Base-by-base conservation (phyloP, 2,797 vertebrate species). In the Galaxias olidus region DNA sequence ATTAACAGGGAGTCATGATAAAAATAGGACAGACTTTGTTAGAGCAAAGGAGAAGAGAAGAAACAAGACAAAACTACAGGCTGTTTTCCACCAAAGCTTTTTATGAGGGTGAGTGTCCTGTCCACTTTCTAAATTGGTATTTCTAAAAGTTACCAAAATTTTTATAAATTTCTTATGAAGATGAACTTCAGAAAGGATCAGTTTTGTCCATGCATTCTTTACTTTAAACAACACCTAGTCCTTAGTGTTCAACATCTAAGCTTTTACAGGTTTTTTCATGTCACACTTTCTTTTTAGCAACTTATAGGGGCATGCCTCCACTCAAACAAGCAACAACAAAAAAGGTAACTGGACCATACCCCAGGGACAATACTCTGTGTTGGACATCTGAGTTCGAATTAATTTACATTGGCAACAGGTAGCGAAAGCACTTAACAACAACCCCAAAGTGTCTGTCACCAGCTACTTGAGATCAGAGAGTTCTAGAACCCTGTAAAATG, bases 341-440 rank as follows among this genome's bases (percentile, higher is more conserved):
- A 59, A 4, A 50, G 67, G 42, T 60, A 66, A 30, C 8, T 58
- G 63, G 57, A 13, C 71, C 58, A 46, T 1, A 14, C 61, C 17
- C 30, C 59, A 0, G 17, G 17, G 71, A 80, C 80, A 78, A 73
- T 71, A 2, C 10, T 66, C 66, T 63, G 70, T 43, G 64, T 71
- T 61, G 71, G 70, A 69, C 77, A 76, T 78, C 67, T 73, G 59
- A 69, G 63, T 55, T 30, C 17, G 72, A 72, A 59, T 58, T 59
- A 72, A 79, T 88, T 88, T 84, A 79, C 82, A 79, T 85, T 84
- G 84, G 86, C 87, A 85, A 86, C 87, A 88, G 87, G 83, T 88
- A 84, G 80, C 15, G 41, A 59, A 20, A 62, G 73, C 20, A 19
- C 41, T 84, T 66, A 41, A 74, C 59, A 1, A 65, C 68, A 65